Evolutionary conservation across 2,113 vertebrate genomes (phyloP).

Genomic region (Cyanoderma ruficeps): DNA sequence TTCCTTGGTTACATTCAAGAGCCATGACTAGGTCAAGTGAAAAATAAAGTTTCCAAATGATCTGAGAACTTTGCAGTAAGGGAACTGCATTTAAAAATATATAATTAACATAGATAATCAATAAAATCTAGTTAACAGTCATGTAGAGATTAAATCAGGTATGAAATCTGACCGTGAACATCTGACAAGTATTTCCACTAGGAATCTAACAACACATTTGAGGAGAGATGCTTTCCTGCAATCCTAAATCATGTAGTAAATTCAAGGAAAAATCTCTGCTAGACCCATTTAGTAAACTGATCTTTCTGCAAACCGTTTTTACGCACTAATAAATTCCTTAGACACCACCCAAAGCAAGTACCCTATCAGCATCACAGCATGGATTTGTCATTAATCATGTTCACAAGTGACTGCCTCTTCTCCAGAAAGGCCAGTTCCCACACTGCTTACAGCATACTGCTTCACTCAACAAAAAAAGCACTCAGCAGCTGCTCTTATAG

Average conservation of each 20-base stretch:
- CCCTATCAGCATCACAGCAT: neutral
- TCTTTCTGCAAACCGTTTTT: conserved; percentile 19
- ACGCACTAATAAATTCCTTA: conserved; percentile 30
- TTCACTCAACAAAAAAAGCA: neutral
- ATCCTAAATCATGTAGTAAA: neutral
- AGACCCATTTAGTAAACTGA: conserved; percentile 32
- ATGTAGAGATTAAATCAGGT: neutral
- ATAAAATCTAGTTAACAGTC: conserved; percentile 8
- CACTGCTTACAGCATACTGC: neutral
- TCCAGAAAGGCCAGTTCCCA: neutral
- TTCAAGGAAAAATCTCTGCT: neutral
- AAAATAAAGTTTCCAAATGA: neutral
- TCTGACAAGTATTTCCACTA: neutral
- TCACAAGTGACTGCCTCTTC: neutral
- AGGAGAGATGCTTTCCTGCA: neutral
- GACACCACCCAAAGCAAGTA: neutral
- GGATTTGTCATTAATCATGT: neutral
- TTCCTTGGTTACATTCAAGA: neutral
- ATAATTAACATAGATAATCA: neutral
- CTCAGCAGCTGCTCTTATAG: neutral
- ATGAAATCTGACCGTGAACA: neutral
- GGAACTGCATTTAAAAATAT: conserved; percentile 2
- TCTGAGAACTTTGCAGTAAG: neutral
- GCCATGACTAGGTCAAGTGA: neutral
- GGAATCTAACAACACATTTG: neutral